Percentiles rank a stretch among this genome's conserved stretches.
Evolutionary conservation across 2,113 vertebrate species (phyloP).

Genomic region (Ctenodactylus gundi): DNA sequence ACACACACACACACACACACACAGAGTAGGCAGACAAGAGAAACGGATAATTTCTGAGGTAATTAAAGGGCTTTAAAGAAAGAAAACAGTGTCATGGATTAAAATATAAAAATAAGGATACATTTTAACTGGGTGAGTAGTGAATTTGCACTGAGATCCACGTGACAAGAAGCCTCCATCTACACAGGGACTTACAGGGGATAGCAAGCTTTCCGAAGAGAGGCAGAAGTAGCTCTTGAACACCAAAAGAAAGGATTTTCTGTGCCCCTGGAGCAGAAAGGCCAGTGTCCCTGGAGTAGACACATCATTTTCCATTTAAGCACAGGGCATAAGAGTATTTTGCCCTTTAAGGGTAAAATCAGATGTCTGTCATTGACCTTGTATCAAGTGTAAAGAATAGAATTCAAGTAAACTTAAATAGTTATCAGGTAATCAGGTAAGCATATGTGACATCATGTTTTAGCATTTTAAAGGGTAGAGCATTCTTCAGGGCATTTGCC

Average conservation of each 20-base stretch:
- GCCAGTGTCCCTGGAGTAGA: background rate
- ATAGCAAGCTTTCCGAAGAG: background rate
- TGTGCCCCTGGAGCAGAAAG: background rate
- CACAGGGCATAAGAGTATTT: background rate
- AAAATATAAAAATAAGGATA: background rate
- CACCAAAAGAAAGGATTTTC: background rate
- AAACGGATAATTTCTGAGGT: background rate
- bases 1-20: background rate
- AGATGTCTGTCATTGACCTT: constrained; percentile 9
- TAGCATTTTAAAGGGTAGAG: background rate
- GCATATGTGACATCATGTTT: background rate
- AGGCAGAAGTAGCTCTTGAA: background rate
- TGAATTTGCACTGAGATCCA: background rate
- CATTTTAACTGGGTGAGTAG: background rate
- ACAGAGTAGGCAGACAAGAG: background rate
- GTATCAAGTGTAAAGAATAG: background rate
- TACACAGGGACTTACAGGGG: background rate
- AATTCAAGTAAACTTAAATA: background rate
- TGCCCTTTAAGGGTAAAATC: background rate
- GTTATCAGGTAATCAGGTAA: constrained; percentile 14
- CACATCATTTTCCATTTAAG: background rate
- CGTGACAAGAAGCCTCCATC: background rate
- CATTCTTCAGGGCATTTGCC: background rate
- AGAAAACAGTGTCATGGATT: background rate
- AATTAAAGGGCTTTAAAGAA: background rate